Evolutionary conservation across 2,888 invertebrate genomes (phyloP), one percentile per base, ranked within the genome.

Genomic region (Drosophila borealis): DNA sequence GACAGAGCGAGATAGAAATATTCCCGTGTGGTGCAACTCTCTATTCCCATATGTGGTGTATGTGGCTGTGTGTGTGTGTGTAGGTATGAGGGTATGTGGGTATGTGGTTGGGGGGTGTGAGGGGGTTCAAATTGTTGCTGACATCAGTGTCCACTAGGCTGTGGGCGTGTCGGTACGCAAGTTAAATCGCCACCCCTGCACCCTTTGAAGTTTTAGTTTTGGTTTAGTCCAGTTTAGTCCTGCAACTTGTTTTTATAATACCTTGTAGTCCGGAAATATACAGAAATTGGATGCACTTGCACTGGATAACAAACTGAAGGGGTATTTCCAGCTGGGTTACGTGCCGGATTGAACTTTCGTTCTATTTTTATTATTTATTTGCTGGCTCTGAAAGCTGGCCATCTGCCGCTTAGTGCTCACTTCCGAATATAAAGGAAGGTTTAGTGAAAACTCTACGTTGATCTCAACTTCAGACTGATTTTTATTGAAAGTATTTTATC

Each of bases 101-200:
- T 48, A 13, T 19, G 19, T 14, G 14, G 13, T 19, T 37, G 13
- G 21, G n/a, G 41, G 17, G 17, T 29, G 21, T 36, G 13, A 21
- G n/a, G 37, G 17, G 17, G 14, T 36, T 50, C 25, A 70, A 73
- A 83, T 78, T 67, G 73, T 73, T 74, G 78, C 76, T 81, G 83
- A 78, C 80, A 79, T 78, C 71, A 65, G 57, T 60, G 53, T 49
- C 62, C 41, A 53, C 59, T 48, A 57, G 51, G 21, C 29, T 72
- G 25, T 36, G 50, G 54, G 37, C 34, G 45, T 29, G 33, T 4
- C 2, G 19, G 36, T 25, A 34, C 14, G 13, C 9, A n/a, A 11
- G 34, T n/a, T 19, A 19, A 45, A 33, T 19, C 59, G 21, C n/a
- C 39, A n/a, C 3, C 11, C 39, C 21, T 8, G 29, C 33, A 41